phyloP scores from a whole-genome alignment of 2,888 invertebrate genomes.

The Yponomeuta cagnagella region DNA sequence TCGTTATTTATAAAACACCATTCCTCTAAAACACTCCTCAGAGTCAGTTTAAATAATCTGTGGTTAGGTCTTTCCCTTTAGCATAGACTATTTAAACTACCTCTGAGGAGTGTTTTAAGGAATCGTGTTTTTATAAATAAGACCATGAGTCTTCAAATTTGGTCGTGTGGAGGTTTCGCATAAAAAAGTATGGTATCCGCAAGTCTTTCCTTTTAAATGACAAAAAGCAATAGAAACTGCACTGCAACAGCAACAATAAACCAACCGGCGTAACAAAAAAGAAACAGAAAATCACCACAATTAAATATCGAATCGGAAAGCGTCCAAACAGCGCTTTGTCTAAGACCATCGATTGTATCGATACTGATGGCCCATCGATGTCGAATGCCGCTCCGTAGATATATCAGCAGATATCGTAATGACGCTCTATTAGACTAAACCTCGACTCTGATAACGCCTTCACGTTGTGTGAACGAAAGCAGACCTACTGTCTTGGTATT shows the following conservation, averaged over 20 bases:
- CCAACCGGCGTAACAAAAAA: background rate
- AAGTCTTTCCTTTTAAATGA: too few relatives aligned
- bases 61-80: too few relatives aligned
- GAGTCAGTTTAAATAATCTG: too few relatives aligned
- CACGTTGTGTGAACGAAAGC: conserved; percentile 1
- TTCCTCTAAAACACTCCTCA: too few relatives aligned
- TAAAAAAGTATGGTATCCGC: too few relatives aligned
- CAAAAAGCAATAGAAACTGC: too few relatives aligned
- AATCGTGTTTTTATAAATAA: too few relatives aligned
- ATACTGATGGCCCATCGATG: conserved; percentile 53
- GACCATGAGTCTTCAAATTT: too few relatives aligned
- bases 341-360: conserved; percentile 48
- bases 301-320: conserved; percentile 30
- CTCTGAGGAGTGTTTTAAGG: too few relatives aligned
- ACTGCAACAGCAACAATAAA: background rate
- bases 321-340: conserved; percentile 56
- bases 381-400: conserved; percentile 42
- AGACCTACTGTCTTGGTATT: background rate
- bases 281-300: background rate
- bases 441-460: background rate
- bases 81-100: too few relatives aligned
- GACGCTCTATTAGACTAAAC: conserved; percentile 54
- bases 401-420: conserved; percentile 67
- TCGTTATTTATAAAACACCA: too few relatives aligned
- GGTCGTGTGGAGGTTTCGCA: too few relatives aligned